phyloP scores from a whole-genome alignment of 1,140 invertebrate species.

The Ylistrum balloti region DNA sequence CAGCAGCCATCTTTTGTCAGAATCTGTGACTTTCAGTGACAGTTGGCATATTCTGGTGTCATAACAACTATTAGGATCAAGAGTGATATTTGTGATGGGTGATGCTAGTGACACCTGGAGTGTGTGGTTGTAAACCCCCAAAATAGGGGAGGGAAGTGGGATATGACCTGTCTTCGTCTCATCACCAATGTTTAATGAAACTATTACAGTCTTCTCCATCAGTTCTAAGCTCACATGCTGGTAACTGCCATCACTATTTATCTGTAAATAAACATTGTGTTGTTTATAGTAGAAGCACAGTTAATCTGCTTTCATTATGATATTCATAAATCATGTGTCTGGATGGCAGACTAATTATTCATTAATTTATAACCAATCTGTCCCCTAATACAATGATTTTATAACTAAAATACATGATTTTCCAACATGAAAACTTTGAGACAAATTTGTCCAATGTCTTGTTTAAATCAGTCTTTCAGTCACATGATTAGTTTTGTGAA shows the following conservation, averaged over 20 bases:
- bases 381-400: no score
- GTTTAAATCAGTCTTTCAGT: no score
- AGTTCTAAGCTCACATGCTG: background rate
- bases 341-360: no score
- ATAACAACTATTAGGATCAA: background rate
- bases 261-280: background rate
- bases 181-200: background rate
- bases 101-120: background rate
- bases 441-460: no score
- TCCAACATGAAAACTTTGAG: no score
- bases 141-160: constrained; percentile 12
- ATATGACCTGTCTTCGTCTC: background rate
- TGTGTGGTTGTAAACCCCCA: background rate
- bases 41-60: background rate
- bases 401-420: no score
- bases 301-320: no score
- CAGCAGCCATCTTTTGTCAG: constrained; percentile 19
- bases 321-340: no score
- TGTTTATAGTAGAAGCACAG: no score
- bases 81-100: background rate
- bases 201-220: background rate
- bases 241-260: background rate
- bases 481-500: no score
- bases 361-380: no score
- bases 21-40: background rate